A percentile compares a stretch with the other conserved stretches of the same genome.
Conservation (phyloP, 2,797 vertebrate genomes). For the Chrosomus eos region DNA sequence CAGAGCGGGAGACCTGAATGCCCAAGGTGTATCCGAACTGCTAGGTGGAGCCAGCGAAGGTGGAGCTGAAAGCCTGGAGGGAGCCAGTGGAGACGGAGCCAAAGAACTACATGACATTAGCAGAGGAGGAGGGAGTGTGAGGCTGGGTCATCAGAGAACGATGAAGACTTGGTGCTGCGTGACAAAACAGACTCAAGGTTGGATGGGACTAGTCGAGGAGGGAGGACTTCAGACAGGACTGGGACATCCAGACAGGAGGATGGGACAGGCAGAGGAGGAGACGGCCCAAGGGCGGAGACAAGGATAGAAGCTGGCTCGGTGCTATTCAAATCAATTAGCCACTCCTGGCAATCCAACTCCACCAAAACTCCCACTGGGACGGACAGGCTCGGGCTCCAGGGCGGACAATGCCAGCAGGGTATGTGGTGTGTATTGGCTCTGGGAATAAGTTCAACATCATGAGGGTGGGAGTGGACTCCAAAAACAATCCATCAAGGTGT, state of each 20-base stretch:
- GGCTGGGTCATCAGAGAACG: background rate
- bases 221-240: background rate
- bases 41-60: background rate
- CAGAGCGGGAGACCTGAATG: no score
- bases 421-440: background rate
- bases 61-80: no score
- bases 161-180: background rate
- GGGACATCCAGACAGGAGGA: background rate
- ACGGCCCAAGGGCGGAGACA: background rate
- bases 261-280: background rate
- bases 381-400: no score
- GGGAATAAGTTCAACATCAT: background rate
- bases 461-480: background rate
- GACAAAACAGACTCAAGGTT: background rate
- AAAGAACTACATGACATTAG: background rate
- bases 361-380: background rate
- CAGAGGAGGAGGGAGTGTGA: background rate
- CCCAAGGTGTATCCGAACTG: background rate
- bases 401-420: background rate
- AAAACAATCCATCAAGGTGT: background rate
- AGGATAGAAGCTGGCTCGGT: background rate
- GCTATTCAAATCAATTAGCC: background rate
- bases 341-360: background rate
- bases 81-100: background rate
- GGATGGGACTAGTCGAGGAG: background rate